Conservation (phyloP, 2,113 vertebrate genomes). For the Gyps fulvus region DNA sequence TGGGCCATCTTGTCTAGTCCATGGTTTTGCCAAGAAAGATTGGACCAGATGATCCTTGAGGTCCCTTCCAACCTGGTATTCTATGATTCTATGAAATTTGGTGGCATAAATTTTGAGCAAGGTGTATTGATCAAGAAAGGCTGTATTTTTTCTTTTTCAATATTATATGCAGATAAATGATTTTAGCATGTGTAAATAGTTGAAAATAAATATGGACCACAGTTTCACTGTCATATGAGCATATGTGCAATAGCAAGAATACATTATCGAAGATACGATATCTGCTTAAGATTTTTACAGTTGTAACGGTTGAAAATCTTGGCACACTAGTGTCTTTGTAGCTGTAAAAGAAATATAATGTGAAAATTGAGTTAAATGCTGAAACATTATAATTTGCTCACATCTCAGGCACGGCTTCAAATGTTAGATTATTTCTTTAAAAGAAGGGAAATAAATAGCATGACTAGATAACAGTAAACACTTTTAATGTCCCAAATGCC, state of each 20-base stretch:
- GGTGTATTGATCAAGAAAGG: conserved; percentile 15
- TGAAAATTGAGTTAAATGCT: conserved; percentile 17
- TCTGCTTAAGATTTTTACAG: conserved; percentile 4
- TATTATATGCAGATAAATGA: not conserved
- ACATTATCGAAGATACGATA: not conserved
- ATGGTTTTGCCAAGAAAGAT: not conserved
- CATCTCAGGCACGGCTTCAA: not conserved
- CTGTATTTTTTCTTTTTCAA: conserved; percentile 2
- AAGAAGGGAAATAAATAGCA: conserved; percentile 27
- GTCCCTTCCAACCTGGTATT: not conserved
- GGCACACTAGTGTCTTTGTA: conserved; percentile 6
- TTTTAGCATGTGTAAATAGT: conserved; percentile 51
- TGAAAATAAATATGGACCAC: not conserved
- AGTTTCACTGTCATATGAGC: not conserved
- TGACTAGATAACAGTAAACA: conserved; percentile 21
- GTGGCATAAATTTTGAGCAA: not conserved
- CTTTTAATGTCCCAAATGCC: not conserved
- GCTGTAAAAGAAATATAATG: conserved; percentile 6
- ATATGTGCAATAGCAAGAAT: conserved; percentile 26
- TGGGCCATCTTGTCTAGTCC: not conserved
- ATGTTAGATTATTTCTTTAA: conserved; percentile 25
- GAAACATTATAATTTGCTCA: conserved; percentile 29
- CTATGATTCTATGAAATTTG: not conserved
- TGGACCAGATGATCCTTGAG: not conserved
- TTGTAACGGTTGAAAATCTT: conserved; percentile 20